Base-by-base conservation (phyloP, 2,888 invertebrate genomes). In the Ceriagrion tenellum region DNA sequence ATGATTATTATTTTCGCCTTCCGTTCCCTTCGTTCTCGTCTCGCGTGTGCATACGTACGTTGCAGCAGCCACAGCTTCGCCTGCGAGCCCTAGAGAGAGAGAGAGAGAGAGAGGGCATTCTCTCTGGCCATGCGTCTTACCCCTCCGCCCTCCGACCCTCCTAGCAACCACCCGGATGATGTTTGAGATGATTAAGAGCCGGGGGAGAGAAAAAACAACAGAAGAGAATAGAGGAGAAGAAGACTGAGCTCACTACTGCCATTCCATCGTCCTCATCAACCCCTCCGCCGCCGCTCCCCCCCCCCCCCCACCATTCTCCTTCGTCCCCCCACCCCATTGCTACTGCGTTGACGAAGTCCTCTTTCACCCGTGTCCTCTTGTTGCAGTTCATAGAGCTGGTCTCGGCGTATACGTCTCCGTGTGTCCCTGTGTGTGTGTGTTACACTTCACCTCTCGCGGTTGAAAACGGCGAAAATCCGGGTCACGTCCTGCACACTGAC, bases 381-480 rank as follows among this genome's bases (percentile, higher is more conserved):
- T 91, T 91, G 91, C 59, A 35, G 59, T 56, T 30, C 56, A 59
- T 56, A 55, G 90, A 59, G 59, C 55, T 30, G 20, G 59, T 59
- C 23, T 35, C 63, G 91, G n/a, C 81, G 81, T 8, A 30, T 81
- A 59, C 59, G 20, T 20, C 6, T 81, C 81, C 4, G 13, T 35
- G 74, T 12, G n/a, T 30, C 30, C 6, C 30, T 35, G 81, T 35
- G 81, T 81, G 74, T 81, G 81, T 63, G 35, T 91, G 91, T 91
- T 63, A 91, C 93, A 69, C 69, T 93, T 93, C 93, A 93, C 47
- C 74, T 69, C 69, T 47, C 93, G 69, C 69, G 69, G 93, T 93
- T 93, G 93, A 93, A 91, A 91, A 69, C 91, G 91, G 63, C 81
- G 69, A 69, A 93, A 69, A 93, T 93, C 93, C 69, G 93, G 93